Evolutionary conservation across 2,888 invertebrate genomes (phyloP), one percentile per base, ranked within the genome.

Genomic region (Cheilosia variabilis): DNA sequence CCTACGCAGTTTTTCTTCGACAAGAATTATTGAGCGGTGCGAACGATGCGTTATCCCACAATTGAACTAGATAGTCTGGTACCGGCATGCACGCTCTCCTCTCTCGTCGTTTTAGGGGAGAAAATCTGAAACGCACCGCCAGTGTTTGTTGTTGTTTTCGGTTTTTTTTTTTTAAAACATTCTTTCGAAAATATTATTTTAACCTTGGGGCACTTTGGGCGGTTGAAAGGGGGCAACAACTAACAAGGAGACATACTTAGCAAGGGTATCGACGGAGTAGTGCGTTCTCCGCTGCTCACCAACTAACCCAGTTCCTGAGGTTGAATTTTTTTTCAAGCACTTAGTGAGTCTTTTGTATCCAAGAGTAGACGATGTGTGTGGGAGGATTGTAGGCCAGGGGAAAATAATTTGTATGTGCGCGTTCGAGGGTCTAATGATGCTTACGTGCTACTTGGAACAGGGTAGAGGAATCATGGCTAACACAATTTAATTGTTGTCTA

Each of bases 131-230:
- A 77, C 73, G 53, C 55, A 71, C 53, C 47, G 62, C 10, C 19
- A 58, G 50, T 52, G 69, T 76, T 62, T 71, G 47, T 72, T 77
- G 57, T 68, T 50, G 37, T 47, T 47, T 6, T 27, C 22, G 22
- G 22, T 19, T 6, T 6, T 6, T 1, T 27, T 7, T 27, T 3
- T 62, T 68, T 55, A 55, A 10, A 57, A 66, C 52, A 68, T 72
- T 82, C 60, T 69, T 79, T 84, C 50, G 83, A 84, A 84, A 84
- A 84, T 63, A 79, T 69, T 84, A 75, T 84, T 84, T 41, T 71
- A 84, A 84, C 79, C 83, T 84, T 84, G 79, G 58, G 45, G 58
- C 63, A 73, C 83, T 83, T 62, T 73, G 50, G 17, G 47, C 45
- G 68, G 62, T 55, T 41, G 63, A 27, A 69, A 47, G 19, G 31